phyloP scores from a whole-genome alignment of 37 sponge, comb jelly and placozoan genomes.

The Bolinopsis microptera region DNA sequence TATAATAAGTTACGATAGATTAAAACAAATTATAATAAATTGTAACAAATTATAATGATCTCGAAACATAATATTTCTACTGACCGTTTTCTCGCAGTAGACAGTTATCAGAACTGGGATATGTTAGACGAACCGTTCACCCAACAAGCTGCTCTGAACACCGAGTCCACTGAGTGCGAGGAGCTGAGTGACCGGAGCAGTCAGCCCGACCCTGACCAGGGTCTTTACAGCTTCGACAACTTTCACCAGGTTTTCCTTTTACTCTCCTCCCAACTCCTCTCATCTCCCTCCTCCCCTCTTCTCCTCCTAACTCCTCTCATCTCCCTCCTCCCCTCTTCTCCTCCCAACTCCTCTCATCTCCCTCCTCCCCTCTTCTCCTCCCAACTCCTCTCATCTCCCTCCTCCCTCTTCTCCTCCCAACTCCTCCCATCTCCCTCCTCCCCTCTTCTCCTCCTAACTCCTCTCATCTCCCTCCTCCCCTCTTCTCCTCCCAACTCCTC shows the following conservation, averaged over 20 bases:
- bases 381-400: background rate
- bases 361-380: background rate
- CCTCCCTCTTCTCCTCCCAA: background rate
- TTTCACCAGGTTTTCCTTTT: background rate
- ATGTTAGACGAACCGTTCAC: constrained; percentile 48
- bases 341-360: background rate
- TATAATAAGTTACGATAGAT: no score
- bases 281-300: background rate
- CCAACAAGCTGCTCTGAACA: background rate
- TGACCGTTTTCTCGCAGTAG: background rate
- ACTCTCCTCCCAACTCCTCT: background rate
- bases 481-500: background rate
- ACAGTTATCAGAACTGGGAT: constrained; percentile 47
- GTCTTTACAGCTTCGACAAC: background rate
- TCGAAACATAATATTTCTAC: no score
- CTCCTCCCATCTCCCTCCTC: background rate
- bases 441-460: background rate
- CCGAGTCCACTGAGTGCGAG: constrained; percentile 53
- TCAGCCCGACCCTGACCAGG: constrained; percentile 30
- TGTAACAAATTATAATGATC: no score
- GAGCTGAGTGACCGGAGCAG: constrained; percentile 39
- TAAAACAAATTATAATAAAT: no score
- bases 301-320: background rate
- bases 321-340: background rate
- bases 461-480: background rate